A percentile compares a stretch with the other conserved stretches of the same genome.
Conservation (phyloP, 2,797 vertebrate genomes). For the Hapalemur alaotrensis region DNA sequence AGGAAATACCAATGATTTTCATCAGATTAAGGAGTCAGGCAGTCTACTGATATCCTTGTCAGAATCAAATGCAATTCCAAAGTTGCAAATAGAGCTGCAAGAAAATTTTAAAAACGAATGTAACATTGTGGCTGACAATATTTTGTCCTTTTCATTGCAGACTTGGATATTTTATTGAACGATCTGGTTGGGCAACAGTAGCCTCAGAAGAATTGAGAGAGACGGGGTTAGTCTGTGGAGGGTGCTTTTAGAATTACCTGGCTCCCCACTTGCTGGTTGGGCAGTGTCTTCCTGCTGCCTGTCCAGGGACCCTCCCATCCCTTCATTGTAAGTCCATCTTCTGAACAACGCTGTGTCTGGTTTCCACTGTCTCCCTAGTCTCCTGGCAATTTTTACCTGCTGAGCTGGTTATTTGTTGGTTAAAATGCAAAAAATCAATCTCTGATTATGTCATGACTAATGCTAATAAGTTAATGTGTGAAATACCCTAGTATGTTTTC, state of each 20-base stretch:
- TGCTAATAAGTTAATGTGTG: neutral
- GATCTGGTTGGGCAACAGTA: neutral
- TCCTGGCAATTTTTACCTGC: neutral
- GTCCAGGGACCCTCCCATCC: neutral
- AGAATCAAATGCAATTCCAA: constrained; percentile 38
- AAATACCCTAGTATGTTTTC: neutral
- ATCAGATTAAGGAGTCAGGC: neutral
- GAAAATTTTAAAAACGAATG: neutral
- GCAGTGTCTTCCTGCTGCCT: neutral
- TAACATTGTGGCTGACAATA: neutral
- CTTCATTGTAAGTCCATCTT: neutral
- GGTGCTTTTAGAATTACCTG: neutral
- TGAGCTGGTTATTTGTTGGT: neutral
- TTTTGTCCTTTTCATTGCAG: constrained; percentile 33
- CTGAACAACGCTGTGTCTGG: neutral
- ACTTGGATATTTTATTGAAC: neutral
- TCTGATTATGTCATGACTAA: neutral
- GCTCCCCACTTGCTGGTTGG: neutral
- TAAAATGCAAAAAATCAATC: neutral
- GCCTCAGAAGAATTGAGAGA: neutral
- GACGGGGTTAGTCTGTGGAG: neutral
- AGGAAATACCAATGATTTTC: constrained; percentile 25
- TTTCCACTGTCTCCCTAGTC: neutral
- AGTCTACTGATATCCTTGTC: neutral
- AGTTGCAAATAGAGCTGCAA: neutral